Base-by-base conservation (phyloP, 2,888 invertebrate species). In the Ophraella communa region DNA sequence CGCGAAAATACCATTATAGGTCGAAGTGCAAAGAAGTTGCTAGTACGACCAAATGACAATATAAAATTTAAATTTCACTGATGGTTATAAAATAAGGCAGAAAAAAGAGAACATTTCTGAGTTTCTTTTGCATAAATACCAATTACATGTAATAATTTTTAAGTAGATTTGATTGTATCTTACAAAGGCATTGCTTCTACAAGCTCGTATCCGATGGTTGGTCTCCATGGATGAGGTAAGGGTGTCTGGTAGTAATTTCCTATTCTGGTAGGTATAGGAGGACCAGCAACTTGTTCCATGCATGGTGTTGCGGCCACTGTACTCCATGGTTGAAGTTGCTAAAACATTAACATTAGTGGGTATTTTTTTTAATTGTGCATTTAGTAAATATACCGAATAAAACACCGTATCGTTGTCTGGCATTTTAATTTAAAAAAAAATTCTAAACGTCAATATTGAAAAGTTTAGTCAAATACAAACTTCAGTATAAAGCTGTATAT, bases 281-380 rank as follows among this genome's bases (percentile, higher is more conserved):
- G 86, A 0, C 88, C 86, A 0, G 87, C 85, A 21, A 87, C 85
- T 14, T 87, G 87, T 71, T 91, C 90, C 84, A 91, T 88, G 71
- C 86, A 87, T 14, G 88, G 86, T 63, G 85, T 84, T 8, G 87
- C 86, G 51, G 79, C 79, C 21, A 83, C 83, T 7, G 82, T 78
- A 68, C 82, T 84, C 84, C 84, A 85, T 86, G 92, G 89, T 85
- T 92, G 91, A 68, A 92, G 86, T 90, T 92, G 92, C 91, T 91
- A 70, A 47, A 76, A 76, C n/a, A n/a, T n/a, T n/a, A n/a, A n/a
- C n/a, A n/a, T n/a, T n/a, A n/a, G n/a, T n/a, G n/a, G n/a, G n/a
- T n/a, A n/a, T n/a, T n/a, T n/a, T n/a, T n/a, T n/a, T n/a, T n/a
- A n/a, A n/a, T n/a, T n/a, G n/a, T n/a, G n/a, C 81, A 80, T 76